phyloP scores from a whole-genome alignment of 2,113 vertebrate species.

The Mobula hypostoma region DNA sequence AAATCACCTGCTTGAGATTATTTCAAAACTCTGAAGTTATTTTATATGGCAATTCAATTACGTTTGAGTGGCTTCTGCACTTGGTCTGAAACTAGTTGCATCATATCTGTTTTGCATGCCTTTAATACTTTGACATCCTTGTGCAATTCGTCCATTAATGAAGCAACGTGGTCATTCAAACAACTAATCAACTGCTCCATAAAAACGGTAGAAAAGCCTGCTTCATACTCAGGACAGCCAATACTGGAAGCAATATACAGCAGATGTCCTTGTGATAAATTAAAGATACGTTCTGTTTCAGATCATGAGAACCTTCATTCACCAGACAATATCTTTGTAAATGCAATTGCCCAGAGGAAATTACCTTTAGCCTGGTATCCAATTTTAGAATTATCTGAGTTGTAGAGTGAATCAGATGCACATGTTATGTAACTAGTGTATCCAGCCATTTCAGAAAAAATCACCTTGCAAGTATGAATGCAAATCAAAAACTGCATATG shows the following conservation, averaged over 20 bases:
- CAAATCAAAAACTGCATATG: too few relatives aligned
- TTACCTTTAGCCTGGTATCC: neutral
- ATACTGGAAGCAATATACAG: neutral
- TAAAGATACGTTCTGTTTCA: neutral
- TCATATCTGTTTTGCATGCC: neutral
- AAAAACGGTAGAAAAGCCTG: neutral
- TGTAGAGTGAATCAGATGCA: neutral
- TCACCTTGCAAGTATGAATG: neutral
- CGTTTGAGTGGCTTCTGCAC: neutral
- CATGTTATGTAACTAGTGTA: neutral
- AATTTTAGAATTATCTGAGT: neutral
- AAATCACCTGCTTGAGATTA: conserved; percentile 26
- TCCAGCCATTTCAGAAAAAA: neutral
- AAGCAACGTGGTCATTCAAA: neutral
- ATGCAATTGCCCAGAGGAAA: neutral
- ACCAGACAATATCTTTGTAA: neutral
- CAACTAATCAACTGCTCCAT: conserved; percentile 21
- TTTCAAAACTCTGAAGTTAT: neutral
- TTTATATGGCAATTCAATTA: neutral
- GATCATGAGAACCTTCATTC: neutral
- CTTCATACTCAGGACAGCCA: neutral
- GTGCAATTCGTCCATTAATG: neutral
- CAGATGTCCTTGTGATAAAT: neutral
- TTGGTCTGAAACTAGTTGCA: neutral
- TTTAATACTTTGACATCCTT: conserved; percentile 20